Conservation (phyloP, 2,888 invertebrate species). For the Dendrolimus pini region DNA sequence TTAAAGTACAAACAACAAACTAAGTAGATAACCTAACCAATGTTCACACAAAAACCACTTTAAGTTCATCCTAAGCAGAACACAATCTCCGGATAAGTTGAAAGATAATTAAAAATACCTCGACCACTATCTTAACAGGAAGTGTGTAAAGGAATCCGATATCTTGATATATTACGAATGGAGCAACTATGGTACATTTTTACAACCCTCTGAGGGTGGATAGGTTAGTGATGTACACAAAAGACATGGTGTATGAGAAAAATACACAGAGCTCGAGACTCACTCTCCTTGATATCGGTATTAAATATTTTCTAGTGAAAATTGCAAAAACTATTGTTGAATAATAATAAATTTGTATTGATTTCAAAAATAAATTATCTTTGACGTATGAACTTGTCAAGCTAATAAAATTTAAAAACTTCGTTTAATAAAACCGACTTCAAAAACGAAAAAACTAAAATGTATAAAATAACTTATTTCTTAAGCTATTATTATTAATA, state of each 20-base stretch:
- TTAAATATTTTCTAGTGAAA: too few species aligned
- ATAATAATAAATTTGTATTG: too few species aligned
- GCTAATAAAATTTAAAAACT: too few species aligned
- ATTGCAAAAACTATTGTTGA: too few species aligned
- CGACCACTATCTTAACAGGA: slow-evolving; percentile 28
- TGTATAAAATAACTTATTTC: too few species aligned
- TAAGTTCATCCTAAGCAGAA: slow-evolving; percentile 7
- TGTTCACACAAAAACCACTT: slow-evolving; percentile 1
- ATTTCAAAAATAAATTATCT: too few species aligned
- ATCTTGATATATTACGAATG: slow-evolving; percentile 57
- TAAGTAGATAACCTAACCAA: not conserved
- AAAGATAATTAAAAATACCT: slow-evolving; percentile 43
- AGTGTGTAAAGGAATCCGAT: slow-evolving; percentile 45
- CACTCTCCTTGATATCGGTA: too few species aligned
- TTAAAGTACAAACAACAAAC: not conserved
- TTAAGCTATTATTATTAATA: too few species aligned
- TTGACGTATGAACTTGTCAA: too few species aligned
- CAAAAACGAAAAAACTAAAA: too few species aligned
- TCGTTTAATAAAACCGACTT: too few species aligned
- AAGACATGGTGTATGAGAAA: not conserved
- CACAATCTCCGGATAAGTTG: slow-evolving; percentile 17
- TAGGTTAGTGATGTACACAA: slow-evolving; percentile 11
- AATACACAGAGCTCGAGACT: too few species aligned
- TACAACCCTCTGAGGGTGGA: slow-evolving; percentile 48
- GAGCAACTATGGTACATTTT: slow-evolving; percentile 47